Evolutionary conservation across 2,113 vertebrate genomes (phyloP).

Genomic region (Bungarus multicinctus): DNA sequence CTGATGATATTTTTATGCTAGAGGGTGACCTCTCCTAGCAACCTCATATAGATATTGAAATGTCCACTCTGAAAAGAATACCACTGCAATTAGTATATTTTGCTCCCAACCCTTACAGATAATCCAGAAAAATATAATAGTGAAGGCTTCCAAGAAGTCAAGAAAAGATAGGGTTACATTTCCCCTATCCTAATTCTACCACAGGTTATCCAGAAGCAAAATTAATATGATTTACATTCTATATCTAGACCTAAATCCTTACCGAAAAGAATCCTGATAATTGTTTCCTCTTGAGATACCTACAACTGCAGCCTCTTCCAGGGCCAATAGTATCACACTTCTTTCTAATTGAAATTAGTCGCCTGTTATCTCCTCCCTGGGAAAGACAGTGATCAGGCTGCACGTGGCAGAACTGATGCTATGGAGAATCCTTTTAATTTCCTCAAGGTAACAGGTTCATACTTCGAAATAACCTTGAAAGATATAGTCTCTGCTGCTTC

Average conservation of each 20-base stretch:
- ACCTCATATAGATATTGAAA: neutral
- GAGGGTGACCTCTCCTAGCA: neutral
- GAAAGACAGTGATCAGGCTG: neutral
- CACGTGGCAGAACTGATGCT: neutral
- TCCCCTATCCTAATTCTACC: neutral
- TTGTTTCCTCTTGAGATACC: neutral
- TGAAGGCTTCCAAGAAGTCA: neutral
- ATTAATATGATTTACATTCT: neutral
- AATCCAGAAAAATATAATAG: neutral
- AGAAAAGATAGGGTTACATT: neutral
- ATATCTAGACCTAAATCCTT: neutral
- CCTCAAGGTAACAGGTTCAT: neutral
- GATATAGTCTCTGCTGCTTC: neutral
- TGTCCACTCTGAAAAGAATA: neutral
- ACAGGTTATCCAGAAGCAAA: neutral
- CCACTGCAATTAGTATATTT: neutral
- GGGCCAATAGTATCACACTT: neutral
- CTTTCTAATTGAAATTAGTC: neutral
- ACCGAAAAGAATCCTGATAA: neutral
- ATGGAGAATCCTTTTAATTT: neutral
- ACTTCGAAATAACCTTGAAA: neutral
- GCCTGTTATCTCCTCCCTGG: neutral
- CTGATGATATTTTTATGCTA: neutral
- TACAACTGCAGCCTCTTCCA: neutral
- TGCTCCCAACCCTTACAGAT: neutral